These are phyloP conservation scores for Ataeniobius toweri DNA, from an alignment of 2,797 vertebrate genomes.

Conservation along the genomic window DNA sequence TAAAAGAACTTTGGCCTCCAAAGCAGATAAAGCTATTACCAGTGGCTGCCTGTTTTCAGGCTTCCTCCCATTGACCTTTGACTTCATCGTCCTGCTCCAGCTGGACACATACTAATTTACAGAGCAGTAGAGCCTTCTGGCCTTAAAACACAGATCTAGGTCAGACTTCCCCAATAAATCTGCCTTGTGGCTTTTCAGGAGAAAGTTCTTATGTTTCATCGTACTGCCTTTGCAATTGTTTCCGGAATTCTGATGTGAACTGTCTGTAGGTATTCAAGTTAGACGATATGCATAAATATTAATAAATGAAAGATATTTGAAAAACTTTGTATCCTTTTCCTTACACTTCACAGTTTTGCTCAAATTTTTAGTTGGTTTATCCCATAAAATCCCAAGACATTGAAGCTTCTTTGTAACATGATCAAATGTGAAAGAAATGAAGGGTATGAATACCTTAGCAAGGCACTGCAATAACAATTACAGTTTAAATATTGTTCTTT, in stretches of 20 bases:
- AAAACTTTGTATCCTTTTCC: background rate
- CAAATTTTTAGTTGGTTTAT: background rate
- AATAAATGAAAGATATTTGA: background rate
- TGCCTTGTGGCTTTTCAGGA: slow-evolving; percentile 16
- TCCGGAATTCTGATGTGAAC: background rate
- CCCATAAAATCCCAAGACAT: background rate
- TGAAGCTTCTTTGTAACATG: background rate
- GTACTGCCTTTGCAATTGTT: background rate
- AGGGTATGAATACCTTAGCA: background rate
- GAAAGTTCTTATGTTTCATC: background rate
- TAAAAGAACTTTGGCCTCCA: slow-evolving; percentile 8
- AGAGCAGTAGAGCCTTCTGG: slow-evolving; percentile 56
- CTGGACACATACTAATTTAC: slow-evolving; percentile 66
- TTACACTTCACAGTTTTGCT: background rate
- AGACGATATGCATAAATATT: background rate
- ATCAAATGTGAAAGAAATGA: background rate
- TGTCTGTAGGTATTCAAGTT: background rate
- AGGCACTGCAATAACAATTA: background rate
- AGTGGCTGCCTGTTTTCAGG: slow-evolving; percentile 43
- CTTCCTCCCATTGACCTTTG: slow-evolving; percentile 63
- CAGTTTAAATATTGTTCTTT: background rate
- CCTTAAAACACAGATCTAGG: slow-evolving; percentile 60
- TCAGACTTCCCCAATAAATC: slow-evolving; percentile 63
- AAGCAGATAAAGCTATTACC: slow-evolving; percentile 40
- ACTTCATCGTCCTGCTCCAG: slow-evolving; percentile 51